Base-by-base conservation (phyloP, 2,113 vertebrate species). In the Axis porcinus region DNA sequence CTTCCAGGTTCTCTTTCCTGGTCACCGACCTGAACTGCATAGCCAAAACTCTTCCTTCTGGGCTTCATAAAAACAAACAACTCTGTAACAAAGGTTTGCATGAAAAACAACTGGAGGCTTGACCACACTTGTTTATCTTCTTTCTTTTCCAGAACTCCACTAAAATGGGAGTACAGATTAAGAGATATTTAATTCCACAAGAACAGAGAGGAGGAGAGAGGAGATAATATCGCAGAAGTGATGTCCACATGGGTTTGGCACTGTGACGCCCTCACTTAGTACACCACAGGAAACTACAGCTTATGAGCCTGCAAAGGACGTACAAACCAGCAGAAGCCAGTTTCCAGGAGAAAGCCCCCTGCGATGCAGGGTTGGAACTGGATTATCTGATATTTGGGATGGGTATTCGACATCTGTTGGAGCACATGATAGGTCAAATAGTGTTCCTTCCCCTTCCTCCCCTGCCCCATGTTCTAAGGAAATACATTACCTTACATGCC, bases 181-280 rank as follows among this genome's bases (percentile, higher is more conserved):
- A 88, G 62, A 60, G 16, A 40, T 45, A 28, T 62, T 89, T 70
- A 52, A 86, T 82, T 40, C 6, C 50, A 47, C 9, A 45, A 52
- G 16, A 74, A 47, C 16, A 79, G 43, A 82, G 55, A 55, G 43
- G 40, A 16, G 43, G 52, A 27, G 60, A 83, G 62, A 30, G 45
- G 27, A 89, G 55, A 78, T 14, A 7, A 14, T 10, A 74, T 17
- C 13, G 27, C 54, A 50, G 25, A 70, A 64, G 10, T 8, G 58
- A 36, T 4, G 16, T 83, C 12, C 7, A 16, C 11, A 1, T 4
- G 15, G 0, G 13, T 33, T 54, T 27, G 43, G 43, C 23, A 30
- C 33, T 9, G 15, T 58, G 58, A 78, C 16, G 5, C 86, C 60
- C 74, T 89, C 60, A 7, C 5, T 52, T 57, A 13, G 33, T 19